Conservation (phyloP, 2,888 invertebrate genomes). For the Cheilosia grossa region DNA sequence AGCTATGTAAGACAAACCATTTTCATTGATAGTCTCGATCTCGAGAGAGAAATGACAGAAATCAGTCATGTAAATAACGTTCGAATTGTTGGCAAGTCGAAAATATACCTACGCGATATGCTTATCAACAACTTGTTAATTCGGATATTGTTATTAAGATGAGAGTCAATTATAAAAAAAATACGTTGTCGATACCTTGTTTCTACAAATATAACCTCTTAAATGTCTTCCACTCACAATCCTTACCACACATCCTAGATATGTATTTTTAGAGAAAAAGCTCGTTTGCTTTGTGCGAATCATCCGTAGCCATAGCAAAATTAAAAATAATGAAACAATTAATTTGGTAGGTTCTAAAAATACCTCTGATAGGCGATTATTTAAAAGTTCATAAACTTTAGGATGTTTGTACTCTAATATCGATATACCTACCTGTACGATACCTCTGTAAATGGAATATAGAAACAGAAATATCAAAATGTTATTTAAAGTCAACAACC, state of each 20-base stretch:
- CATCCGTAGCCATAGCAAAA: not conserved
- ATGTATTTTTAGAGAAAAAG: slow-evolving; percentile 35
- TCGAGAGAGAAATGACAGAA: not conserved
- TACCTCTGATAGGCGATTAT: slow-evolving; percentile 21
- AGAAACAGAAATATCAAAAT: not conserved
- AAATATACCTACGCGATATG: not conserved
- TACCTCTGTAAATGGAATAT: not conserved
- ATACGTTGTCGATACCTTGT: not conserved
- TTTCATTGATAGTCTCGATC: not conserved
- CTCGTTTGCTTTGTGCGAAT: slow-evolving; percentile 30
- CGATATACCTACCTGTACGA: not conserved
- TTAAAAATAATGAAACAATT: not conserved
- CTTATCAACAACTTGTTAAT: slow-evolving; percentile 13
- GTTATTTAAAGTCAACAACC: slow-evolving; percentile 34
- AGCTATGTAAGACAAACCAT: not conserved
- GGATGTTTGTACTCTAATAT: not conserved
- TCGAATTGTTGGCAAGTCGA: not conserved
- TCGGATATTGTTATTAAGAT: slow-evolving; percentile 18
- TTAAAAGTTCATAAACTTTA: slow-evolving; percentile 41
- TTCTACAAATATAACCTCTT: slow-evolving; percentile 43
- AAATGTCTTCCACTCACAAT: slow-evolving; percentile 16
- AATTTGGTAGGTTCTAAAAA: slow-evolving; percentile 19
- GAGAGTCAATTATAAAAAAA: not conserved
- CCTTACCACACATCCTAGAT: slow-evolving; percentile 29
- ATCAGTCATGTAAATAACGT: not conserved